phyloP scores from a whole-genome alignment of 2,113 vertebrate species.

The Deroptyus accipitrinus region DNA sequence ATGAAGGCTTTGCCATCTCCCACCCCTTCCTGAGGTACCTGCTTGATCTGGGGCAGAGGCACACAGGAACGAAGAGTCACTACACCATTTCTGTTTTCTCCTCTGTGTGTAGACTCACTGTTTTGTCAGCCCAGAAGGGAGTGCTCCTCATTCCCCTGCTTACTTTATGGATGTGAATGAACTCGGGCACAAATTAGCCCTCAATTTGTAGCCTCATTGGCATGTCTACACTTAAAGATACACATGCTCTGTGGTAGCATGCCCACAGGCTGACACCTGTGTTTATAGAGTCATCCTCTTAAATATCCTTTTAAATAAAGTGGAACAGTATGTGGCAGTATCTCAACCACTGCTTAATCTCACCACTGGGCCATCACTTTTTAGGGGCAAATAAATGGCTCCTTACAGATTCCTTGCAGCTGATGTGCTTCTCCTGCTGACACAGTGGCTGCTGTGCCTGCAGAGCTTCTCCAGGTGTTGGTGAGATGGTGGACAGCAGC shows the following conservation, averaged over 20 bases:
- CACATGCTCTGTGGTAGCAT: background rate
- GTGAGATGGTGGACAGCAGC: background rate
- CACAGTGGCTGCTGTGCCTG: background rate
- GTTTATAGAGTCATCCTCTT: background rate
- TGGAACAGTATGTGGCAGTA: background rate
- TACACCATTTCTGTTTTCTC: background rate
- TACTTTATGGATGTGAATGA: background rate
- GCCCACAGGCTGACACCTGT: background rate
- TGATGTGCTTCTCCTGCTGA: background rate
- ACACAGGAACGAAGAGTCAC: background rate
- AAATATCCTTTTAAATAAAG: too few relatives aligned
- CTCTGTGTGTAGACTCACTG: background rate
- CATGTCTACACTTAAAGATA: background rate
- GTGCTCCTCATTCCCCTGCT: background rate
- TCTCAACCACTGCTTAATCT: background rate
- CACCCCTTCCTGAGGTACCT: background rate
- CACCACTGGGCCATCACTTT: background rate
- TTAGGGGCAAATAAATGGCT: background rate
- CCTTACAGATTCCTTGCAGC: background rate
- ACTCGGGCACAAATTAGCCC: background rate
- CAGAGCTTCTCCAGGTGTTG: background rate
- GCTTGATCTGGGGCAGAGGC: background rate
- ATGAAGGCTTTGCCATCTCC: background rate
- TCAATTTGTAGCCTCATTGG: background rate
- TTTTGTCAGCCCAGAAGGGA: background rate